Base-by-base conservation (phyloP, 2,888 invertebrate genomes). In the Dynastes maya region DNA sequence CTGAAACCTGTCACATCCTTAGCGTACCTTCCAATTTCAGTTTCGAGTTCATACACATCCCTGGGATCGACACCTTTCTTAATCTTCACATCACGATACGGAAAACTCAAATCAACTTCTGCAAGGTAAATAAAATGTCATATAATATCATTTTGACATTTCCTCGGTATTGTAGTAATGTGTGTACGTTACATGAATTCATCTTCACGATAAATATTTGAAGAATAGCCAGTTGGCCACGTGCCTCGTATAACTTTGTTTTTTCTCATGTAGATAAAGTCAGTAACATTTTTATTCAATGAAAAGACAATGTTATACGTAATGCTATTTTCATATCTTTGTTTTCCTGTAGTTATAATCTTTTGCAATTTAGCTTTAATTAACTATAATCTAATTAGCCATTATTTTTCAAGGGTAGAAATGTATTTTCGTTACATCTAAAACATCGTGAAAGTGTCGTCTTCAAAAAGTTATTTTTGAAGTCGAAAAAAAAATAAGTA, bases 11-110 rank as follows among this genome's bases (percentile, higher is more conserved):
- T 8, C 53, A 5, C 16, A 6, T 55, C 8, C n/a, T 4, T 55
- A 22, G n/a, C 91, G 92, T 90, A 98, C 98, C 97, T 94, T 88
- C 98, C 98, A 85, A 98, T 94, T 90, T 98, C 97, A 78, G 95
- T 93, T 84, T 96, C 93, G 88, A 98, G 92, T 86, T 96, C 95
- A 88, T 95, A 98, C 85, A 93, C 92, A 84, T 96, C 94, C 87
- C 96, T 95, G 84, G 98, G 96, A 89, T 97, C 96, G 78, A 94
- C 92, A 83, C 94, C 95, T 82, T 95, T 93, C 88, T 95, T 94
- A 84, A 98, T 94, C 82, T 92, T 91, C 81, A 98, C 97, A 90
- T 97, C 95, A 87, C 97, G 92, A 86, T 93, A 93, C 9, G 97
- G 95, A 89, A 98, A 98, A 80, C 95, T 95, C 29, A 97, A 93